Evolutionary conservation across 2,797 vertebrate genomes (phyloP), one percentile per base, ranked within the genome.

Genomic region (Salmo trutta): DNA sequence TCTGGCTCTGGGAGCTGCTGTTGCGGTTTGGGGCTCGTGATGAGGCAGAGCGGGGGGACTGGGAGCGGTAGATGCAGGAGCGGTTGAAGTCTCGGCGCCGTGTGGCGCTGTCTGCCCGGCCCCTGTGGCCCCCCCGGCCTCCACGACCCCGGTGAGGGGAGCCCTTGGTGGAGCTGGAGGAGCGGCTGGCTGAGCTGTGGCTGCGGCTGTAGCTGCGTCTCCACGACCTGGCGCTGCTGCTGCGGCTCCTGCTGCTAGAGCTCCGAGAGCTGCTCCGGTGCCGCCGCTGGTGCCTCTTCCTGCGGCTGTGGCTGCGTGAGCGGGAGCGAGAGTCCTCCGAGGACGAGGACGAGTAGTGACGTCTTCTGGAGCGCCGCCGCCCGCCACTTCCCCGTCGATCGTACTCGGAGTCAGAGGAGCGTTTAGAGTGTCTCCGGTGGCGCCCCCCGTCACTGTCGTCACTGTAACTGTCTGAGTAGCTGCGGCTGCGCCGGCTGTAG

Each of bases 21-120:
- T 87, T 93, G 66, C 95, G 88, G 62, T 89, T 93, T 83, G 81
- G 86, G 79, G 89, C 84, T 71, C 94, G 87, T 5, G 93, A 91
- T 3, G 91, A 89, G 77, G 95, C 95, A 17, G 95, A 96, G 29
- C 96, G 96, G 0, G 97, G 97, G 5, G 98, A 99, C 75, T 99
- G 98, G 0, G 97, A 99, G 52, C 97, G 96, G 76, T 99, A 99
- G 85, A 99, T 97, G 79, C 96, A 95, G 3, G 98, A 98, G 69
- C 95, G 95, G 91, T 97, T 98, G 83, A 99, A 99, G 88, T 98
- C 96, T 65, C 97, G 93, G 3, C 95, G 94, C 12, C 93, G 91
- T 1, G 95, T 90, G 85, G 93, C 96, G 86, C 82, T 96, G 85
- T 96, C 96, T 3, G 86, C 96, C 0, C 96, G 94, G 71, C 95